Evolutionary conservation across 2,888 invertebrate genomes (phyloP).

Genomic region (Cheilosia vernalis): DNA sequence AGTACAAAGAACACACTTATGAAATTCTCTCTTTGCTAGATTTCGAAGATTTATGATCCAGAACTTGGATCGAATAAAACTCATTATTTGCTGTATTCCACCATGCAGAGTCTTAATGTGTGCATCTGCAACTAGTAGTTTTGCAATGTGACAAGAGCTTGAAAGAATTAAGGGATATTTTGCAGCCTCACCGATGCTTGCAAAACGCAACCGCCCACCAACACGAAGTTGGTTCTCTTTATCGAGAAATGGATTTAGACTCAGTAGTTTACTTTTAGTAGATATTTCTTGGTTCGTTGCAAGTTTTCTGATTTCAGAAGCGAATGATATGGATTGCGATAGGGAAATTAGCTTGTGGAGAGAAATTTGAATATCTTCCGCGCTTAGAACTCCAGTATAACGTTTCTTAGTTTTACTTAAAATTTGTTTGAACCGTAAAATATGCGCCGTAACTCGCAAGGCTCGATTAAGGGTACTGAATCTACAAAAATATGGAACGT

Average conservation of each 20-base stretch:
- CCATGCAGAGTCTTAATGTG: constrained; percentile 5
- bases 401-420: background rate
- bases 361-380: background rate
- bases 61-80: background rate
- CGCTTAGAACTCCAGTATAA: background rate
- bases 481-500: background rate
- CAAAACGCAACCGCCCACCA: background rate
- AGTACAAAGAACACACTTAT: background rate
- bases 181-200: background rate
- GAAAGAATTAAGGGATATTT: background rate
- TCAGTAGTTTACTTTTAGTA: background rate
- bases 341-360: background rate
- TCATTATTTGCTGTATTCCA: background rate
- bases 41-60: background rate
- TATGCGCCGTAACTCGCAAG: background rate
- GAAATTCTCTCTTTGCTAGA: background rate
- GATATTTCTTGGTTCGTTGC: background rate
- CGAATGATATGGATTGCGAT: background rate
- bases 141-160: background rate
- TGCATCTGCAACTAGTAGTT: background rate
- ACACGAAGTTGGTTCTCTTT: background rate
- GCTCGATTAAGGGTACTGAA: background rate
- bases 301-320: background rate
- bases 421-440: too few species aligned
- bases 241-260: background rate